A percentile compares a stretch with the other conserved stretches of the same genome.
Conservation (phyloP, 2,797 vertebrate genomes). For the Petrocephalus sullivani region DNA sequence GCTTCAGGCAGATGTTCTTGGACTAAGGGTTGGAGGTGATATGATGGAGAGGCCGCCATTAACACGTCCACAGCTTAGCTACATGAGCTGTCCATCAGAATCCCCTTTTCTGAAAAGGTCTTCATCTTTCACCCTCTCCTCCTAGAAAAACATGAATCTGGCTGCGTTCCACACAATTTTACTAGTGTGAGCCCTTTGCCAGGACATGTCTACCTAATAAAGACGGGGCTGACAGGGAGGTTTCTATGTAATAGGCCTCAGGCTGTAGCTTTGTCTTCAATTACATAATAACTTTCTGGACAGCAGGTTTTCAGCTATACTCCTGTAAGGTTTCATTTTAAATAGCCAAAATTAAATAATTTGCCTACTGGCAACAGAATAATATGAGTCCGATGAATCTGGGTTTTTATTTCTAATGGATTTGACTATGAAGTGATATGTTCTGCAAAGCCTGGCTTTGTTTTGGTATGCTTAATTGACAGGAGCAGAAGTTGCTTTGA, state of each 20-base stretch:
- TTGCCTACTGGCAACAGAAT: neutral
- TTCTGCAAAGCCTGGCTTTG: neutral
- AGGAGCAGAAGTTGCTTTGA: neutral
- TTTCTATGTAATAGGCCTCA: neutral
- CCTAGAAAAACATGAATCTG: neutral
- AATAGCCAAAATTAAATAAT: neutral
- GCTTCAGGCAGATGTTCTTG: neutral
- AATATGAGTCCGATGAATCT: neutral
- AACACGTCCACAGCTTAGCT: neutral
- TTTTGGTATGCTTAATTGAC: neutral
- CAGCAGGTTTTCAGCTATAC: conserved; percentile 30
- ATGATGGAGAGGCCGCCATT: neutral
- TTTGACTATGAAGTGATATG: neutral
- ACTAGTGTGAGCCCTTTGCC: neutral
- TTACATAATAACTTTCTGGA: conserved; percentile 24
- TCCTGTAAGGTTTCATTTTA: neutral
- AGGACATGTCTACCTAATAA: neutral
- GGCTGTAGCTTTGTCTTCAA: conserved; percentile 14
- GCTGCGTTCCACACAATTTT: neutral
- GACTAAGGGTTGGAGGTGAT: neutral
- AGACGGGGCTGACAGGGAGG: neutral
- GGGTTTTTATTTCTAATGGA: neutral
- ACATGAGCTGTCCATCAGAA: neutral
- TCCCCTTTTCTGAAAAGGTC: neutral
- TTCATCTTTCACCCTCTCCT: neutral